Conservation (phyloP, 2,797 vertebrate species). For the Sebastes elongatus region DNA sequence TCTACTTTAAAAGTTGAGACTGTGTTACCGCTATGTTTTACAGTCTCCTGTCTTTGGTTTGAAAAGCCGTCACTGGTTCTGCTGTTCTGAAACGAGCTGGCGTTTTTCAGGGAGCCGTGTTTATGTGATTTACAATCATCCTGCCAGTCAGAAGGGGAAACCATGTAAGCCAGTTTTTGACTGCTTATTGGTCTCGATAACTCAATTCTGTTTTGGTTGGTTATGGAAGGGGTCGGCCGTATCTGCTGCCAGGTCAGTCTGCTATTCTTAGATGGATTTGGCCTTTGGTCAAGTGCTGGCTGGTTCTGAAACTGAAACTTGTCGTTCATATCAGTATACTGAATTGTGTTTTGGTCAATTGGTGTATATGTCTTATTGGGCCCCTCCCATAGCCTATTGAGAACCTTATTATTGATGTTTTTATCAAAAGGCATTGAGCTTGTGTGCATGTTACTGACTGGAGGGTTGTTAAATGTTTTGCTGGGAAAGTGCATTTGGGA, state of each 20-base stretch:
- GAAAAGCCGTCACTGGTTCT: conserved; percentile 80
- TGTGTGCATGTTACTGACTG: conserved; percentile 71
- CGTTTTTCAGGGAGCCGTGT: conserved; percentile 72
- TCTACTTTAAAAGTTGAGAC: conserved; percentile 82
- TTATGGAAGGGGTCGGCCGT: conserved; percentile 78
- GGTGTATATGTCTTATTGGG: conserved; percentile 83
- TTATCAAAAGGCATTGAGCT: conserved; percentile 86
- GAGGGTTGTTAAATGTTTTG: conserved; percentile 84
- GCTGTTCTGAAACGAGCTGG: conserved; percentile 77
- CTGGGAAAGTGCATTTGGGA: conserved; percentile 90
- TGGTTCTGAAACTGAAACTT: conserved; percentile 88
- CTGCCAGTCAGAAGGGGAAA: conserved; percentile 87
- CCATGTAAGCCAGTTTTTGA: conserved; percentile 87
- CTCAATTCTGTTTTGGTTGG: conserved; percentile 85
- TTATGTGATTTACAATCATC: conserved; percentile 84
- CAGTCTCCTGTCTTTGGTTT: conserved; percentile 81
- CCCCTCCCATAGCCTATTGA: conserved; percentile 88
- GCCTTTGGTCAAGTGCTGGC: conserved; percentile 84
- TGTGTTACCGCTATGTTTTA: conserved; percentile 76
- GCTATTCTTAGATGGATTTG: conserved; percentile 83
- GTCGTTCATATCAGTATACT: conserved; percentile 82
- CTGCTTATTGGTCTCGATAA: conserved; percentile 84
- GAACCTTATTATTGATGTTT: conserved; percentile 75
- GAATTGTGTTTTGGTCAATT: conserved; percentile 83
- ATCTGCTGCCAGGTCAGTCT: conserved; percentile 90